Percentiles rank a stretch among this genome's conserved stretches.
phyloP scores from a whole-genome alignment of 2,113 vertebrate genomes.

The Protobothrops flavoviridis region DNA sequence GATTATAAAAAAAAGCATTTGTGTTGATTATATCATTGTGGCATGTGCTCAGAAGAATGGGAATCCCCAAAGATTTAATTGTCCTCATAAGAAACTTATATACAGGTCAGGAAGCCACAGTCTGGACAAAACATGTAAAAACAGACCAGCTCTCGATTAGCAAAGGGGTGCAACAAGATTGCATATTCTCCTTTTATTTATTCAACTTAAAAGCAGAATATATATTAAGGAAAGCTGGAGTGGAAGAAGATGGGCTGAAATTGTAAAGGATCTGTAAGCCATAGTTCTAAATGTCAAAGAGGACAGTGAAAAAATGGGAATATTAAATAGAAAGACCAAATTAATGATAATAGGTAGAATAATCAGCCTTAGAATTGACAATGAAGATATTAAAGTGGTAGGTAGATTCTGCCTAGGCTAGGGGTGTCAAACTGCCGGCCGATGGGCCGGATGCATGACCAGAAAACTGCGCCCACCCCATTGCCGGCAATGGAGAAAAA shows the following conservation, averaged over 20 bases:
- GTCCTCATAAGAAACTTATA: not conserved
- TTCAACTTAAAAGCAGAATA: too few species aligned
- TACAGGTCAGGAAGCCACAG: not conserved
- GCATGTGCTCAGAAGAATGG: not conserved
- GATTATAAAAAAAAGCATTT: not conserved
- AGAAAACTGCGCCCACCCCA: too few species aligned
- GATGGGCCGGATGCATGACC: too few species aligned
- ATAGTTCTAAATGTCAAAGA: not conserved
- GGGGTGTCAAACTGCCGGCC: too few species aligned
- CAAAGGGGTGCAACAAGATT: not conserved
- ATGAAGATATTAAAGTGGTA: not conserved
- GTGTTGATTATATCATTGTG: not conserved
- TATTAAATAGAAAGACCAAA: not conserved
- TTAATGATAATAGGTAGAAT: not conserved
- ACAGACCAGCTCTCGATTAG: not conserved
- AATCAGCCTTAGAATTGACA: not conserved
- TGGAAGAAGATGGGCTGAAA: not conserved
- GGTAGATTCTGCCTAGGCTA: not conserved
- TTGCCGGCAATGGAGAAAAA: too few species aligned
- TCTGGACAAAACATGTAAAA: not conserved
- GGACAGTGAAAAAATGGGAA: not conserved
- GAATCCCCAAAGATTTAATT: not conserved
- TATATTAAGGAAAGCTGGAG: too few species aligned
- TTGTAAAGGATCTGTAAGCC: not conserved
- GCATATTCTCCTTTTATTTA: too few species aligned